phyloP scores from a whole-genome alignment of 1,140 invertebrate genomes.

The Bilobella aurantiaca region DNA sequence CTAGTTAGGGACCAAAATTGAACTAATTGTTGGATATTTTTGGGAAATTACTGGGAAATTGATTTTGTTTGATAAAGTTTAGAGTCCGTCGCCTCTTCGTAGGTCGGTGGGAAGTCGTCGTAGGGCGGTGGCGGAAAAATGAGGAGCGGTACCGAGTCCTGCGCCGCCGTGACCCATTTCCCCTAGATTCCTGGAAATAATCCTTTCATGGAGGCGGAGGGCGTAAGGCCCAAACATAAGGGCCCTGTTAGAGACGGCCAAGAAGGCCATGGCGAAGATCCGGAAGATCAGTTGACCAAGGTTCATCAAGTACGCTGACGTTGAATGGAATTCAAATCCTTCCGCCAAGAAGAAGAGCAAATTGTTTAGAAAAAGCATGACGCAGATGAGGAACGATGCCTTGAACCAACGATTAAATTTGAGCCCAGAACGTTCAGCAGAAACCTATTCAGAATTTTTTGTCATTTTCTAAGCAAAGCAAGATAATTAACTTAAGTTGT shows the following conservation, averaged over 20 bases:
- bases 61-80: neutral
- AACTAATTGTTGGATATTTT: no score
- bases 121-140: neutral
- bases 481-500: neutral
- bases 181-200: neutral
- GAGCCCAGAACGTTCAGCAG: neutral
- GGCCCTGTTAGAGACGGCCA: neutral
- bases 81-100: neutral
- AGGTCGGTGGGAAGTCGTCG: neutral
- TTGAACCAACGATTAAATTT: neutral
- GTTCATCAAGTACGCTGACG: neutral
- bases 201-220: neutral
- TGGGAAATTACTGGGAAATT: no score
- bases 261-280: neutral
- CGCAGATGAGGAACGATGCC: neutral
- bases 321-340: neutral
- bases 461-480: no score
- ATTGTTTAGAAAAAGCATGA: neutral
- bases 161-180: neutral
- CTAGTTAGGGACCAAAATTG: no score
- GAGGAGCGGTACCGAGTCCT: neutral
- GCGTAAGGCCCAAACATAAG: neutral
- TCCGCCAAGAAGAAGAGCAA: neutral
- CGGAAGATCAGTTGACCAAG: neutral
- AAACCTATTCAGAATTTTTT: no score